Base-by-base conservation (phyloP, 92 coral and sea anemone species). In the Umimayanthus kanabou region DNA sequence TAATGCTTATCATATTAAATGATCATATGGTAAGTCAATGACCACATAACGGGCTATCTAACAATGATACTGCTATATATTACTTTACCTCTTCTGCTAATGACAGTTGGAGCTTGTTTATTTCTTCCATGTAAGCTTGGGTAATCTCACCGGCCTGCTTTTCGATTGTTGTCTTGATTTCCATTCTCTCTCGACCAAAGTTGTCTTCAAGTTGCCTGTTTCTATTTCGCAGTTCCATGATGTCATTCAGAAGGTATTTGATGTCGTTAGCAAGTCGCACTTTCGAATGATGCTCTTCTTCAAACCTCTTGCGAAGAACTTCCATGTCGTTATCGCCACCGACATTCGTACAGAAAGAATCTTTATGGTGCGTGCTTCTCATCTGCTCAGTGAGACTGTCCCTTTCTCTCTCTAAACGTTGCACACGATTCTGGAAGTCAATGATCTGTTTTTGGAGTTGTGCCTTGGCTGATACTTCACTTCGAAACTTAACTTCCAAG, bases 111-210 rank as follows among this genome's bases (percentile, higher is more conserved):
- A 95, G 90, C 82, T 92, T 95, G 76, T 88, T 93, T 20, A 95
- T 93, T 77, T 95, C 96, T 30, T 89, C 81, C 73, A 93, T 88
- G 84, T 95, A 93, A 13, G 92, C 93, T 53, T 93, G 96, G 22
- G 96, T 95, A 69, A 95, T 95, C 82, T 95, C 98, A 61, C 76
- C 89, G 84, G 98, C 98, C 81, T 95, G 98, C 49, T 92, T 95
- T 79, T 95, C 96, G 20, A 95, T 87, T 90, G 94, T 93, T 65
- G 79, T 88, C 55, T 95, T 93, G 49, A 93, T 95, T 87, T 95
- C 98, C 91, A 93, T 88, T 83, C 98, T 85, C 70, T 95, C 98
- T 1, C 95, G 77, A 81, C 77, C 88, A 42, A 95, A 94, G 77
- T 95, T 95, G 49, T 93, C 94, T 64, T 93, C 93, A 73, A 95